Percentiles rank a stretch among this genome's conserved stretches.
These are phyloP conservation scores for Erebia aethiops DNA, from an alignment of 2,888 invertebrate genomes.

Conservation along the genomic window DNA sequence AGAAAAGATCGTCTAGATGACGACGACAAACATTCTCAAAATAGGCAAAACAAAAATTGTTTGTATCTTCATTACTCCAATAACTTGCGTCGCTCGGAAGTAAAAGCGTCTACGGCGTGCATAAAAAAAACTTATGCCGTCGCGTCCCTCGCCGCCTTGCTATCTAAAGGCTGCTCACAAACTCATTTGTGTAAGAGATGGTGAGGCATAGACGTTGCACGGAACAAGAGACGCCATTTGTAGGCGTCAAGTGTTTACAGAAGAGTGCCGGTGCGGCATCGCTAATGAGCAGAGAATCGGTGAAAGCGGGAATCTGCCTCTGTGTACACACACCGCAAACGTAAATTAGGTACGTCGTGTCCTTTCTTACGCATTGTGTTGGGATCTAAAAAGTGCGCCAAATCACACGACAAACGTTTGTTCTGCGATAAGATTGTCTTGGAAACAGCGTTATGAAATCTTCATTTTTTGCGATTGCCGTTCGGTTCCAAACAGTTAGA, in stretches of 20 bases:
- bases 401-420: conserved; percentile 22
- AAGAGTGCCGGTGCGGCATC: conserved; percentile 66
- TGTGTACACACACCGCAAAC: conserved; percentile 44
- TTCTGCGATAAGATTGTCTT: conserved; percentile 21
- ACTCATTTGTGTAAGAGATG: conserved; percentile 41
- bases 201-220: conserved; percentile 39
- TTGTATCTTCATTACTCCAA: not conserved
- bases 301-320: conserved; percentile 62
- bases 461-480: conserved; percentile 1
- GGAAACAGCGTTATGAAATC: not conserved
- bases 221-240: conserved; percentile 63
- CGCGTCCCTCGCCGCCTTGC: conserved; percentile 20
- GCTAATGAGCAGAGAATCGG: conserved; percentile 71
- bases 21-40: not conserved
- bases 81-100: conserved; percentile 12
- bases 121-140: conserved; percentile 33
- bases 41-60: not conserved
- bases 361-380: conserved; percentile 29
- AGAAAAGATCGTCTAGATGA: too few species aligned
- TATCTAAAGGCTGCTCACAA: conserved; percentile 42
- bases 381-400: conserved; percentile 22
- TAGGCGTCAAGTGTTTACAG: conserved; percentile 71
- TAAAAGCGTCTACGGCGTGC: conserved; percentile 23
- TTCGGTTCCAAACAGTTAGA: too few species aligned
- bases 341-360: conserved; percentile 23